Evolutionary conservation across 1,140 invertebrate species (phyloP).

Genomic region (Pseudachorutes palmiensis): DNA sequence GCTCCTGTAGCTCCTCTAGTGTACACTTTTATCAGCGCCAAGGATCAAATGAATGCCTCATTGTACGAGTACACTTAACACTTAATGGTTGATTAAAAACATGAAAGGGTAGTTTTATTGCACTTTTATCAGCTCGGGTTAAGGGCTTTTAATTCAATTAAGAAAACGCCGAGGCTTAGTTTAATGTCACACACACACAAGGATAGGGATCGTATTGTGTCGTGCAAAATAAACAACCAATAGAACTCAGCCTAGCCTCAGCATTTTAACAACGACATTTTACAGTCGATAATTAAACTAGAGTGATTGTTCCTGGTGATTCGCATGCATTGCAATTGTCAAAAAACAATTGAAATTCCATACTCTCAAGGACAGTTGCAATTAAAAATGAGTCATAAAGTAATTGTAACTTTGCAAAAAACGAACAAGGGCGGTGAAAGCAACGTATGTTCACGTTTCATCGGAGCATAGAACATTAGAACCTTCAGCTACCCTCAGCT

Average conservation of each 20-base stretch:
- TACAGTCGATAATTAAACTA: not conserved
- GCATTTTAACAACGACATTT: too few relatives aligned
- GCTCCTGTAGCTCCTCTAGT: too few relatives aligned
- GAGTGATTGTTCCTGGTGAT: not conserved
- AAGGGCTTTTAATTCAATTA: conserved; percentile 5
- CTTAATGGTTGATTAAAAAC: conserved; percentile 13
- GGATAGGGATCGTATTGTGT: not conserved
- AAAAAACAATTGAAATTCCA: not conserved
- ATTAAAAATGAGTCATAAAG: too few relatives aligned
- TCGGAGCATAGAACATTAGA: too few relatives aligned
- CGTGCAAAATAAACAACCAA: too few relatives aligned
- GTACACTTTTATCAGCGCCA: not conserved
- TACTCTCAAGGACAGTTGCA: not conserved
- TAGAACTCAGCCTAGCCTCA: too few relatives aligned
- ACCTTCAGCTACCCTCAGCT: too few relatives aligned
- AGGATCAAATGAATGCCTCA: conserved; percentile 1
- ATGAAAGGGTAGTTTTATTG: conserved; percentile 8
- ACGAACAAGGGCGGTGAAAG: too few relatives aligned
- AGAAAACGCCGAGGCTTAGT: too few relatives aligned
- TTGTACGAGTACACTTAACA: conserved; percentile 6
- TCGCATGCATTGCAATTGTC: not conserved
- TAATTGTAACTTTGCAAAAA: too few relatives aligned
- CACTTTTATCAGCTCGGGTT: not conserved
- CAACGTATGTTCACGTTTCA: too few relatives aligned
- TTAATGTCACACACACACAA: not conserved